Evolutionary conservation across 2,797 vertebrate species (phyloP).

Genomic region (Glossophaga mutica): DNA sequence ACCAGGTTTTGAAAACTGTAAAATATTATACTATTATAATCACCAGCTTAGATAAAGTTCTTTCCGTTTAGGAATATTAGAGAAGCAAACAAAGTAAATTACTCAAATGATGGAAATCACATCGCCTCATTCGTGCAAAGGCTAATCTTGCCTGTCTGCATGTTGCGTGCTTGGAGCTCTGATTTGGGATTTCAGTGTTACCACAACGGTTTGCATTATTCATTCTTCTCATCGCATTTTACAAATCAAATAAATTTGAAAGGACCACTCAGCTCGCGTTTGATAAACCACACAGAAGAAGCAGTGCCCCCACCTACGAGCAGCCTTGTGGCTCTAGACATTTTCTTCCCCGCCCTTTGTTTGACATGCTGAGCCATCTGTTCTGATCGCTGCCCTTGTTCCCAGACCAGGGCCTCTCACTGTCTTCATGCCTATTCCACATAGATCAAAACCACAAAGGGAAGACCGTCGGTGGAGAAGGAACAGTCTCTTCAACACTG

Average conservation of each 20-base stretch:
- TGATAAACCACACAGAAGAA: background rate
- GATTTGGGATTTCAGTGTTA: background rate
- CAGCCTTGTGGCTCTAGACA: background rate
- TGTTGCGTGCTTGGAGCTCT: background rate
- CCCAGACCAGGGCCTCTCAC: background rate
- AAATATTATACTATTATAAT: background rate
- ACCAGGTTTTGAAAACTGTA: background rate
- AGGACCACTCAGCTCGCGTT: background rate
- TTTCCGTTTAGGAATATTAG: background rate
- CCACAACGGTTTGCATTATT: background rate
- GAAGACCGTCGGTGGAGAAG: background rate
- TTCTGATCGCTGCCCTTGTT: background rate
- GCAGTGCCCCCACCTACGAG: background rate
- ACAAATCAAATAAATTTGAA: background rate
- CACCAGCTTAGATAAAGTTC: background rate
- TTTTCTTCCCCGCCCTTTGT: background rate
- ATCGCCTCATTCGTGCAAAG: background rate
- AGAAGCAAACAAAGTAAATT: background rate
- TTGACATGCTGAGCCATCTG: background rate
- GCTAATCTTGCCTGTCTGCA: background rate
- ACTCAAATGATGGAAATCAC: background rate
- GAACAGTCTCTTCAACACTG: background rate
- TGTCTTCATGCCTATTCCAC: background rate
- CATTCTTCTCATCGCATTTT: background rate
- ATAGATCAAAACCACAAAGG: background rate